Percentiles rank a stretch among this genome's conserved stretches.
These are phyloP conservation scores for Aphis gossypii DNA, from an alignment of 1,140 invertebrate species.

Conservation along the genomic window DNA sequence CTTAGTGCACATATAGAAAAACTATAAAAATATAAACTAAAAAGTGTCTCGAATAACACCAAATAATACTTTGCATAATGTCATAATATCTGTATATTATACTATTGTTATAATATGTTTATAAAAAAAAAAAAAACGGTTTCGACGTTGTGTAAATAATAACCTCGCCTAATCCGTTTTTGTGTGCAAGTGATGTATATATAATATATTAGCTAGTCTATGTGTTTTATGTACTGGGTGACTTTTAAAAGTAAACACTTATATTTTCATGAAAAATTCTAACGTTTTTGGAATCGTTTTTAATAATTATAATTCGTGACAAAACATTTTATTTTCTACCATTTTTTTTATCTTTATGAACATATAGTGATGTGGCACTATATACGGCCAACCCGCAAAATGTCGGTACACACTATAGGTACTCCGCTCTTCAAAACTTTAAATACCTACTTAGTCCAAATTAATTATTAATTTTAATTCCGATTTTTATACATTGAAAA, in stretches of 20 bases:
- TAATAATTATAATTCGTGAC: neutral
- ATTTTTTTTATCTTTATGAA: neutral
- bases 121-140: neutral
- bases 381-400: neutral
- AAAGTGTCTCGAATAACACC: neutral
- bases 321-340: neutral
- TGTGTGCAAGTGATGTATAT: neutral
- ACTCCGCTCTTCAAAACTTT: neutral
- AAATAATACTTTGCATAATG: neutral
- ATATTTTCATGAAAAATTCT: neutral
- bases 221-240: neutral
- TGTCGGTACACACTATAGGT: neutral
- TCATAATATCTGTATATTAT: neutral
- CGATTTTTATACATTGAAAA: neutral
- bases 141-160: neutral
- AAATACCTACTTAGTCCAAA: neutral
- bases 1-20: neutral
- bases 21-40: neutral
- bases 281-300: neutral
- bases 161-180: constrained; percentile 13
- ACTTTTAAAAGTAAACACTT: neutral
- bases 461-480: neutral
- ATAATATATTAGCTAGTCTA: neutral
- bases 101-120: neutral
- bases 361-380: neutral